Conservation (phyloP, 2,888 invertebrate species). For the Hydrotaea diabolus region DNA sequence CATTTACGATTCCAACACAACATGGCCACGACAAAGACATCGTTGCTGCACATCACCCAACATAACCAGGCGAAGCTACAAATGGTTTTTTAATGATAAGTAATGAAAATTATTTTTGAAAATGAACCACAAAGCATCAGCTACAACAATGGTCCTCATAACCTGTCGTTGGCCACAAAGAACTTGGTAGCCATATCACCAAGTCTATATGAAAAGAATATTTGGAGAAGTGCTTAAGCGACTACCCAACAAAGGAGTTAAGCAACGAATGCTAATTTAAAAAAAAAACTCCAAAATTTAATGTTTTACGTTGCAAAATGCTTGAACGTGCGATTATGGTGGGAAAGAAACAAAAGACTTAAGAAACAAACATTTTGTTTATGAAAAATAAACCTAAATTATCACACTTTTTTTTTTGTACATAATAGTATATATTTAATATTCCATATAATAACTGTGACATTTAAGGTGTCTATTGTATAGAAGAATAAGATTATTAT, state of each 20-base stretch:
- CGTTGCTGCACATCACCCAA: background rate
- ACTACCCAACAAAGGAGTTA: background rate
- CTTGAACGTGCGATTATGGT: no score
- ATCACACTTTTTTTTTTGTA: no score
- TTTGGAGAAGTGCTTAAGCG: background rate
- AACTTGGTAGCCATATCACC: no score
- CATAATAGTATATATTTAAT: no score
- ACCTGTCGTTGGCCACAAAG: background rate
- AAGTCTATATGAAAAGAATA: background rate
- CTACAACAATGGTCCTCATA: background rate
- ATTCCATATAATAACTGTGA: no score
- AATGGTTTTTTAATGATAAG: slow-evolving; percentile 67
- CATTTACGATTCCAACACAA: slow-evolving; percentile 52
- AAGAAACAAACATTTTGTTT: background rate
- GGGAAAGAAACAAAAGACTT: background rate
- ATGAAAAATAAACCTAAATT: no score
- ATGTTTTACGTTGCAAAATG: no score
- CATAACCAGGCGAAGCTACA: slow-evolving; percentile 58
- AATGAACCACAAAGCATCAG: slow-evolving; percentile 28
- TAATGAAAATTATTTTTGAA: slow-evolving; percentile 47
- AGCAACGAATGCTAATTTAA: background rate
- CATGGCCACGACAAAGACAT: background rate
- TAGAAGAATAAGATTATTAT: no score
- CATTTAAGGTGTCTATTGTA: no score
- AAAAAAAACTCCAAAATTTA: background rate